Evolutionary conservation across 2,797 vertebrate species (phyloP), one percentile per base, ranked within the genome.

Genomic region (Diceros bicornis): DNA sequence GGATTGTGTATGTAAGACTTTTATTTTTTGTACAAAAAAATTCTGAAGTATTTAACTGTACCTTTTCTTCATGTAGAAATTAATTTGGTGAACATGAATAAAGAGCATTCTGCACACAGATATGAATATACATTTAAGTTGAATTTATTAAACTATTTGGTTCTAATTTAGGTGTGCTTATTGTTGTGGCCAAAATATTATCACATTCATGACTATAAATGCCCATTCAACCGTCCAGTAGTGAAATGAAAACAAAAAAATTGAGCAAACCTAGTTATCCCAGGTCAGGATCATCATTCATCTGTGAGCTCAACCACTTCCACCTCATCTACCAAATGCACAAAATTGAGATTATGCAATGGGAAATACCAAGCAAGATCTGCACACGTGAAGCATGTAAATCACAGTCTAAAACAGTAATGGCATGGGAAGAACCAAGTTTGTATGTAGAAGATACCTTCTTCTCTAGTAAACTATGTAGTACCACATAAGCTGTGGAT

Each of bases 221-320:
- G 61, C 18, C 71, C 55, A 50, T 89, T 37, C 25, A 61, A 2
- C 50, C 27, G 52, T 74, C 27, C n/a, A 90, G 6, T 32, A 29
- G 34, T 87, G 55, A 77, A 92, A 87, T 55, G 74, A 47, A 96
- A 93, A 75, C 18, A 61, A 91, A 77, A 78, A 62, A 62, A 37
- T 2, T 25, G 47, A 86, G 11, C 13, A 50, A 89, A 61, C 17
- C 18, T 66, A 7, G 57, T 72, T 18, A 41, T 72, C 32, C 62
- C 14, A 16, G 25, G 52, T 59, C 50, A 92, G 66, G 7, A 10
- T n/a, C 16, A 0, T 34, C 23, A 66, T 20, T 82, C 20, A 10
- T n/a, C 69, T 25, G 2, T 74, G 52, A 85, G n/a, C 34, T 34
- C 50, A 52, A 10, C 81, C 6, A 16, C 50, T 47, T 64, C 16